Evolutionary conservation across 2,888 invertebrate genomes (phyloP).

Genomic region (Monochamus alternatus): DNA sequence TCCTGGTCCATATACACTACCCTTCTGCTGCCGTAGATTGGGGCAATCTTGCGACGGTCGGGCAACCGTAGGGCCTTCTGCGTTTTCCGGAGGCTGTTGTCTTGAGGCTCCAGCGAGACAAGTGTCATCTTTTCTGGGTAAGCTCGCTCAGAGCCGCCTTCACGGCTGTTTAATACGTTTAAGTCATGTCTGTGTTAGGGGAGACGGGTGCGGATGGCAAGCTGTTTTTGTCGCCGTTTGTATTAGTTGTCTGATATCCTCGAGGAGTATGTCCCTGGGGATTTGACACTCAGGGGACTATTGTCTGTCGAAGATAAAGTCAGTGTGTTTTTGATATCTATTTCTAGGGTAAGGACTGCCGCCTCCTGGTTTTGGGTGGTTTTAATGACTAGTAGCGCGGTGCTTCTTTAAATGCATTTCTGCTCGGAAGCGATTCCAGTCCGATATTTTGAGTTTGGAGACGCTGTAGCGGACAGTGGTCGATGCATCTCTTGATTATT

Average conservation of each 20-base stretch:
- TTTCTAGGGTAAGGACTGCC: too few species aligned
- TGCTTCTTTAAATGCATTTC: too few species aligned
- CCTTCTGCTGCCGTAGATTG: too few species aligned
- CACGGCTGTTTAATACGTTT: neutral
- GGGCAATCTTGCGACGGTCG: too few species aligned
- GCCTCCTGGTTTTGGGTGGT: too few species aligned
- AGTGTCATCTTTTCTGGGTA: neutral
- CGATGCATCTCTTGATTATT: neutral
- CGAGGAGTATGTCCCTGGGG: neutral
- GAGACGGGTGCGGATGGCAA: neutral
- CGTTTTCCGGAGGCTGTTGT: too few species aligned
- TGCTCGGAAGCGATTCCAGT: neutral
- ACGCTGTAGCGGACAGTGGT: neutral
- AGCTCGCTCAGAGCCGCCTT: neutral
- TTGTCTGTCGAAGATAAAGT: neutral
- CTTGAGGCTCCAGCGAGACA: too few species aligned
- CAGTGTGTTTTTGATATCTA: neutral
- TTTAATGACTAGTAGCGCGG: too few species aligned
- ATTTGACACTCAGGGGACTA: neutral
- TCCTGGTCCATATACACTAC: too few species aligned
- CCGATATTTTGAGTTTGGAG: neutral
- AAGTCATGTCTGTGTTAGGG: neutral
- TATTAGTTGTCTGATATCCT: neutral
- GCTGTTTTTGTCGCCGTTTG: neutral
- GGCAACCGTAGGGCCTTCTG: too few species aligned